A percentile compares a stretch with the other conserved stretches of the same genome.
Evolutionary conservation across 2,113 vertebrate species (phyloP).

Genomic region (Pygoscelis adeliae): DNA sequence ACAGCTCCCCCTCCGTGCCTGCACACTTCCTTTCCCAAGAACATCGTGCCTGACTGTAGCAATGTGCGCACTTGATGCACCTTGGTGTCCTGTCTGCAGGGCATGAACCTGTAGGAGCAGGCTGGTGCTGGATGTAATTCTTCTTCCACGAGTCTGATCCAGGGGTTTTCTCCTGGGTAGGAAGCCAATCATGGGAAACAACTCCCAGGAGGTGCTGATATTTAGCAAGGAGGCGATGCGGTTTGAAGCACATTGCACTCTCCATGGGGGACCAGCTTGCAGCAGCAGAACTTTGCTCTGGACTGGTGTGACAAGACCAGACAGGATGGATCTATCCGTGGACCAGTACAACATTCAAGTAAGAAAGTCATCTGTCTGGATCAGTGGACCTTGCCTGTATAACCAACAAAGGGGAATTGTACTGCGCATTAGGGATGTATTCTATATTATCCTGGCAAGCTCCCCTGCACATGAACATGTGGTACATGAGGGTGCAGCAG

Average conservation of each 20-base stretch:
- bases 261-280: neutral
- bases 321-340: neutral
- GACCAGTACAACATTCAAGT: neutral
- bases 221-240: accelerated
- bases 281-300: neutral
- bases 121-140: neutral
- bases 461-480: neutral
- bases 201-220: neutral
- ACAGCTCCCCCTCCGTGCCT: neutral
- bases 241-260: accelerated
- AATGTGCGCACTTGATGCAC: accelerated
- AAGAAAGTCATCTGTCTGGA: neutral
- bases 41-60: accelerated
- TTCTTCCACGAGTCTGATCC: neutral
- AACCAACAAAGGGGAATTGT: neutral
- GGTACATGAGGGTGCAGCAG: neutral
- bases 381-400: neutral
- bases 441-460: neutral
- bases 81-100: neutral
- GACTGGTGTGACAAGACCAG: neutral
- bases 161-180: neutral
- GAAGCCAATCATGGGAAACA: neutral
- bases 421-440: accelerated
- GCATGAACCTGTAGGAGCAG: neutral
- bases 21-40: neutral